phyloP scores from a whole-genome alignment of 2,113 vertebrate species.

The Campylomormyrus numenius region DNA sequence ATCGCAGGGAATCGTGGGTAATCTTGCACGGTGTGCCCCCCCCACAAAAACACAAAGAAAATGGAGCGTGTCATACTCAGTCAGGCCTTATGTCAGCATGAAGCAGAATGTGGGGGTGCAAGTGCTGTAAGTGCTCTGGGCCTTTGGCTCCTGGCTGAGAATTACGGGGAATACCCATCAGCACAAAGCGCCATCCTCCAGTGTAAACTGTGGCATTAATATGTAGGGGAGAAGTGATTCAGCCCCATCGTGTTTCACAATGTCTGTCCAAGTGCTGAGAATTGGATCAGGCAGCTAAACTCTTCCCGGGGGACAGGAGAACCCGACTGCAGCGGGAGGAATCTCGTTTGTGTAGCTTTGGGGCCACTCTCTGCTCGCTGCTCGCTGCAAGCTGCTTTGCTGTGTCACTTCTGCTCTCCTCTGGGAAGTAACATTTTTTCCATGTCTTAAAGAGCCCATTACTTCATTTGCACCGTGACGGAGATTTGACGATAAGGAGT shows the following conservation, averaged over 20 bases:
- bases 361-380: not conserved
- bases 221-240: not conserved
- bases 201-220: not conserved
- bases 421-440: not conserved
- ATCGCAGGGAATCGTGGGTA: constrained; percentile 19
- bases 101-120: not conserved
- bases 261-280: not conserved
- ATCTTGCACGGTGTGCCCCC: not conserved
- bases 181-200: not conserved
- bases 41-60: not conserved
- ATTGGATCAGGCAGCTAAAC: not conserved
- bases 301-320: not conserved
- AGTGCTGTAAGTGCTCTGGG: not conserved
- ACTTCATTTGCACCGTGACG: not conserved
- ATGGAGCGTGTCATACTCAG: not conserved
- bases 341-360: not conserved
- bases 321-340: not conserved
- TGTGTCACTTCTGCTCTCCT: not conserved
- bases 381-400: not conserved
- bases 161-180: not conserved
- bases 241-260: not conserved
- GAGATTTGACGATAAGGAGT: not conserved
- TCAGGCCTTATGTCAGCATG: not conserved
- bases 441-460: not conserved
- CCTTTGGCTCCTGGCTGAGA: not conserved